Base-by-base conservation (phyloP, 2,888 invertebrate genomes). In the Petrolisthes cinctipes region DNA sequence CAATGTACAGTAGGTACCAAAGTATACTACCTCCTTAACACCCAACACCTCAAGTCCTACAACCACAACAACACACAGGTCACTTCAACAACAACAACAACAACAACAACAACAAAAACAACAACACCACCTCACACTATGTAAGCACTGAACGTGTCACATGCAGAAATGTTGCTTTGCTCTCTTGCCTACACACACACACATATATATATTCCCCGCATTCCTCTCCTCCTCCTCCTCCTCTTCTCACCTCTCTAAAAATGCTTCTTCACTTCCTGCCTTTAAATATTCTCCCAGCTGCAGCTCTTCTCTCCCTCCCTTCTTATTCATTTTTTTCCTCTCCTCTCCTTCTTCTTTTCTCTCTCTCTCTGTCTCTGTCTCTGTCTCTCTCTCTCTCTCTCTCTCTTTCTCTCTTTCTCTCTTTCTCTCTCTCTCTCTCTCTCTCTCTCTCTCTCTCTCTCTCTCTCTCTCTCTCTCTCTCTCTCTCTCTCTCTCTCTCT, bases 401-500 rank as follows among this genome's bases (percentile, higher is more conserved):
- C 73, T 73, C 20, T n/a, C 73, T n/a, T 73, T n/a, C 73, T n/a
- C 20, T 20, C 73, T 73, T 14, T n/a, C 73, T 14, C n/a, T n/a
- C 73, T 14, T 5, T 14, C 73, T n/a, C 5, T n/a, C 5, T 14
- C 5, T 73, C 5, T n/a, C 20, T 20, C 73, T 20, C 20, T n/a
- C 20, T 20, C n/a, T n/a, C n/a, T n/a, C 73, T 5, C 20, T n/a
- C 5, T 6, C n/a, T 20, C n/a, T 73, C 20, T 14, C 73, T 20
- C n/a, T 73, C n/a, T n/a, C n/a, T n/a, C 7, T 14, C 7, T n/a
- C 11, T 14, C 73, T 14, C 7, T 73, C 73, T 14, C 73, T 73
- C n/a, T 73, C 73, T 73, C 73, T 73, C 61, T 61, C 61, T 61
- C 61, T 66, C 66, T 66, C 66, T 66, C 66, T 66, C 66, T 66